These are phyloP conservation scores for Pachyramphus minor DNA, from an alignment of 2,113 vertebrate species.

Conservation along the genomic window DNA sequence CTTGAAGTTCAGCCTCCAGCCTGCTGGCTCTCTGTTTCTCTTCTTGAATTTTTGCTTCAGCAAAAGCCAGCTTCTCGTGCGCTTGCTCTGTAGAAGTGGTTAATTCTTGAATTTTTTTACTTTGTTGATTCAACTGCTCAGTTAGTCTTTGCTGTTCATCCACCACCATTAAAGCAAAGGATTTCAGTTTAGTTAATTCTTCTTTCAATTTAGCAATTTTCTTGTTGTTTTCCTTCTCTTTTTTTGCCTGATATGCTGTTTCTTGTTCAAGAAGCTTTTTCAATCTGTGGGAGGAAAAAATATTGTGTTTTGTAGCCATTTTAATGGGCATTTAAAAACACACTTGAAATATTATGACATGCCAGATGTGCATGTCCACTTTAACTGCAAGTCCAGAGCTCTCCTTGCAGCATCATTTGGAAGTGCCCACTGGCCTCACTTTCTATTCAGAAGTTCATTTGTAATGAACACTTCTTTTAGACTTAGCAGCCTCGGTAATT, in stretches of 20 bases:
- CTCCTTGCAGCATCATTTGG: not conserved
- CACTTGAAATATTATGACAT: not conserved
- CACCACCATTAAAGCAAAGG: constrained; percentile 94
- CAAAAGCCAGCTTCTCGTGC: constrained; percentile 80
- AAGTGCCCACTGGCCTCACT: not conserved
- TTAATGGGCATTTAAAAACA: not conserved
- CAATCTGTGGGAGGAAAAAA: constrained; percentile 78
- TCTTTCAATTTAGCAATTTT: constrained; percentile 84
- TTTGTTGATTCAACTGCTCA: constrained; percentile 85
- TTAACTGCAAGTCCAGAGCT: not conserved
- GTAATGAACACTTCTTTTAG: not conserved
- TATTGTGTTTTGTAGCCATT: constrained; percentile 27
- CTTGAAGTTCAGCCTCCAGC: constrained; percentile 82
- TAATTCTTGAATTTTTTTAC: constrained; percentile 83
- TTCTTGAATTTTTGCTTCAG: constrained; percentile 81
- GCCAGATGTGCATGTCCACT: not conserved
- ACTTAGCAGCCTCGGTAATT: not conserved
- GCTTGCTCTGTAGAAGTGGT: constrained; percentile 76
- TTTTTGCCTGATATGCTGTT: constrained; percentile 81
- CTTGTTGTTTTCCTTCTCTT: constrained; percentile 84
- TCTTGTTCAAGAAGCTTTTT: constrained; percentile 92
- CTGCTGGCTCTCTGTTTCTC: constrained; percentile 83
- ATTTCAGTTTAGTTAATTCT: constrained; percentile 92
- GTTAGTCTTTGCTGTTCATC: constrained; percentile 93
- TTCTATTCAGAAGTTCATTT: not conserved